Conservation (phyloP, 1,140 invertebrate species). For the Drosophila repletoides region DNA sequence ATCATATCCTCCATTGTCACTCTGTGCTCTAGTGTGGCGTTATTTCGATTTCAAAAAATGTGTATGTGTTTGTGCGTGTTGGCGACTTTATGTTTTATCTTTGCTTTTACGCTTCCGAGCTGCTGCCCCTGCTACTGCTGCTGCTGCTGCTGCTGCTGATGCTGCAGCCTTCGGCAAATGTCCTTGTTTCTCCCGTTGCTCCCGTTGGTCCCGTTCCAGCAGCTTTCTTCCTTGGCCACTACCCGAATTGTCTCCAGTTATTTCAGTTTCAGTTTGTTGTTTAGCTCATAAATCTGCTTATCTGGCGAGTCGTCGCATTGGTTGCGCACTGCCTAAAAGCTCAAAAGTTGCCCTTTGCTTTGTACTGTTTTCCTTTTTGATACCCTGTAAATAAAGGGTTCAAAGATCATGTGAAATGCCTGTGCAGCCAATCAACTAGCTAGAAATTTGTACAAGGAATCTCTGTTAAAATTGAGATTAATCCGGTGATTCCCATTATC, state of each 20-base stretch:
- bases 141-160: constrained; percentile 14
- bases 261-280: constrained; percentile 78
- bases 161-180: background rate
- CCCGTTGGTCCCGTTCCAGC: background rate
- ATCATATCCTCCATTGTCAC: background rate
- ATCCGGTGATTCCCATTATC: background rate
- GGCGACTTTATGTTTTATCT: constrained; percentile 63
- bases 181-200: too few species aligned
- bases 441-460: too few species aligned
- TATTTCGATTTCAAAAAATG: constrained; percentile 44
- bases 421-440: too few species aligned
- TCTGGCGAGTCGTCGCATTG: constrained; percentile 60
- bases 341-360: constrained; percentile 36
- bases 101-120: constrained; percentile 71
- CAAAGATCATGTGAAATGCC: background rate
- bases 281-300: constrained; percentile 80
- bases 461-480: too few species aligned
- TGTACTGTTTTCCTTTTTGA: constrained; percentile 8
- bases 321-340: constrained; percentile 44
- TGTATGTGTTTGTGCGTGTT: constrained; percentile 24
- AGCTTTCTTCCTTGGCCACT: constrained; percentile 26
- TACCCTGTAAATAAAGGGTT: constrained; percentile 19
- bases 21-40: constrained; percentile 10
- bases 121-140: constrained; percentile 16
- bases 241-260: constrained; percentile 71